Conservation (phyloP, 2,888 invertebrate species). For the Diadromus collaris region DNA sequence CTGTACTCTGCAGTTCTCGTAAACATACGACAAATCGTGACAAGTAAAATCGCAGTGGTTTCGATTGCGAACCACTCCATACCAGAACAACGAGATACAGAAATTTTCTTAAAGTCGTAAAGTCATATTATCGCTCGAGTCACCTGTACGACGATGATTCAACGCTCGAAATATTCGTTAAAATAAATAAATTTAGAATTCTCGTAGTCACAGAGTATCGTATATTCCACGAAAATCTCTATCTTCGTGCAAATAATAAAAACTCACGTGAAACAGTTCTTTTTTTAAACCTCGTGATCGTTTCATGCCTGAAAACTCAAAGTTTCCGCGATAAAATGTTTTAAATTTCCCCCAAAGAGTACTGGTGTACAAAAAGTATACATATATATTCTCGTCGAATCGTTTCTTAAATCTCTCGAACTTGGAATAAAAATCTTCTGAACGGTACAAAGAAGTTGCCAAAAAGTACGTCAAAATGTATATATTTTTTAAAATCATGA, state of each 20-base stretch:
- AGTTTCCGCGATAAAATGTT: neutral
- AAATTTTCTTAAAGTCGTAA: neutral
- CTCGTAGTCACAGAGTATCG: constrained; percentile 20
- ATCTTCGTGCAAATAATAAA: neutral
- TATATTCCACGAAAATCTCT: constrained; percentile 17
- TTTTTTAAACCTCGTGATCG: neutral
- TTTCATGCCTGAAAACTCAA: neutral
- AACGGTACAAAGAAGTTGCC: no score
- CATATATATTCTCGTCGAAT: no score
- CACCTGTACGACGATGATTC: neutral
- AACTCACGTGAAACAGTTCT: neutral
- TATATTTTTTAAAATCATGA: no score
- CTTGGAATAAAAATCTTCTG: no score
- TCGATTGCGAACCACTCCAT: neutral
- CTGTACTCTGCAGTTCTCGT: neutral
- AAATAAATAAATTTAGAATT: neutral
- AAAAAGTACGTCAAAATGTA: no score
- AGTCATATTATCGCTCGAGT: neutral
- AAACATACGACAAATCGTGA: neutral
- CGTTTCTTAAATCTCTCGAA: no score
- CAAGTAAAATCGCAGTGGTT: neutral
- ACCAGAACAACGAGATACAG: neutral
- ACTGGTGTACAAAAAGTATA: no score
- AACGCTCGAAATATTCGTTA: neutral
- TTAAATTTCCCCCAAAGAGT: no score